These are phyloP conservation scores for Hecatera dysodea DNA, from an alignment of 2,888 invertebrate genomes.

Conservation along the genomic window DNA sequence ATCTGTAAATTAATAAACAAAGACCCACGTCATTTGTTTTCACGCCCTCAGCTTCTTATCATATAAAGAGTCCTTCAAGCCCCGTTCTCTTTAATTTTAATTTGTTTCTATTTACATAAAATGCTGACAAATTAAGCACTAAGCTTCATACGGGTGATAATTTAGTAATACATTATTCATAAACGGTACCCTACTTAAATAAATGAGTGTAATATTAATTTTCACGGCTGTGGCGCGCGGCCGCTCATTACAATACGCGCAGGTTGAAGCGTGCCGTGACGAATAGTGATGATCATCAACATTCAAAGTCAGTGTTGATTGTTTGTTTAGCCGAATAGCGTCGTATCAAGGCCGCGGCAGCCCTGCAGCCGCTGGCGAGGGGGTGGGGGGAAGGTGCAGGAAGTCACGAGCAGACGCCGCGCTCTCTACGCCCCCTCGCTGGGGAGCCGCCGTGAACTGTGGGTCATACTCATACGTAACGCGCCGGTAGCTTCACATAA, in stretches of 20 bases:
- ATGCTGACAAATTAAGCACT: background rate
- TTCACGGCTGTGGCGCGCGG: slow-evolving; percentile 2
- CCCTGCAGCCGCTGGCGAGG: slow-evolving; percentile 10
- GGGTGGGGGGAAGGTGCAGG: background rate
- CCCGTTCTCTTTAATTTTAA: slow-evolving; percentile 11
- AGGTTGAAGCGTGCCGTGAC: slow-evolving; percentile 36
- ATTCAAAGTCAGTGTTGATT: slow-evolving; percentile 36
- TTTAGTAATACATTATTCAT: slow-evolving; percentile 16
- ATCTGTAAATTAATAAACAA: background rate
- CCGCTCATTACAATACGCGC: slow-evolving; percentile 10
- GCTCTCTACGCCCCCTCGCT: background rate
- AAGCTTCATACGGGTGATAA: slow-evolving; percentile 24
- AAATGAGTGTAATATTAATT: slow-evolving; percentile 12
- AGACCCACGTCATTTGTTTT: background rate
- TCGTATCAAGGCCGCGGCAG: slow-evolving; percentile 38
- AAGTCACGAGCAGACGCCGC: slow-evolving; percentile 31
- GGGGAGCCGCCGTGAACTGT: slow-evolving; percentile 2
- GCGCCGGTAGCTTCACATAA: slow-evolving; percentile 9
- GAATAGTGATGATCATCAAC: slow-evolving; percentile 32
- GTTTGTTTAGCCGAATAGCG: slow-evolving; percentile 38
- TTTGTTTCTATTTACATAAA: background rate
- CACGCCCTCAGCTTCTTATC: background rate
- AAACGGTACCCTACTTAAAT: background rate
- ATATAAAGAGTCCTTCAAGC: background rate
- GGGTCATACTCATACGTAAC: background rate